A percentile compares a stretch with the other conserved stretches of the same genome.
These are phyloP conservation scores for Centrocercus urophasianus DNA, from an alignment of 2,113 vertebrate species.

Conservation along the genomic window DNA sequence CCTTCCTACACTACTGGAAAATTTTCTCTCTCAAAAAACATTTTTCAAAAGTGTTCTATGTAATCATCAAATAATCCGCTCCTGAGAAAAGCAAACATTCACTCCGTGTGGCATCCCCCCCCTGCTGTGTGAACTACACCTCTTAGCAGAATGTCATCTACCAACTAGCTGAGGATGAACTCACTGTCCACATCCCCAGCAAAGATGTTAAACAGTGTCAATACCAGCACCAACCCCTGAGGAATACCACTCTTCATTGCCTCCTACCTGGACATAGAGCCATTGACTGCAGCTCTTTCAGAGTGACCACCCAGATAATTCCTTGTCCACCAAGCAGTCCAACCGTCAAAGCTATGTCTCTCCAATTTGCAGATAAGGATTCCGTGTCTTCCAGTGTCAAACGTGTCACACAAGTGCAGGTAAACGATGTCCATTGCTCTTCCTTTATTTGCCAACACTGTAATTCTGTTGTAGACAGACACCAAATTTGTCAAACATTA, in stretches of 20 bases:
- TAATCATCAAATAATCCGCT: neutral
- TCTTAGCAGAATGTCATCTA: neutral
- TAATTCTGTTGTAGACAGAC: neutral
- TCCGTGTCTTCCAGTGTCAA: neutral
- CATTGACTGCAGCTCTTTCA: neutral
- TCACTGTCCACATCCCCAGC: neutral
- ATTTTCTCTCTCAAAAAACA: neutral
- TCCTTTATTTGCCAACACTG: neutral
- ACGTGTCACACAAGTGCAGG: neutral
- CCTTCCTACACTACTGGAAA: neutral
- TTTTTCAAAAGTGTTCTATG: neutral
- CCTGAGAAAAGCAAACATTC: neutral
- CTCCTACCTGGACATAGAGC: neutral
- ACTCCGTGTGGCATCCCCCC: neutral
- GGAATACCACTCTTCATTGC: neutral
- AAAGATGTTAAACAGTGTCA: neutral
- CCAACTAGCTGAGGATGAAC: neutral
- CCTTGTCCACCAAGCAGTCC: neutral
- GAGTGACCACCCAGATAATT: neutral
- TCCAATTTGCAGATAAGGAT: neutral
- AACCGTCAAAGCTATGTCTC: neutral
- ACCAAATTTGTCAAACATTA: neutral
- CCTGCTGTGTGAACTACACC: neutral
- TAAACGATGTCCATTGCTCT: neutral
- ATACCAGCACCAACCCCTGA: neutral